Evolutionary conservation across 2,797 vertebrate species (phyloP).

Genomic region (Eleutherodactylus coqui): DNA sequence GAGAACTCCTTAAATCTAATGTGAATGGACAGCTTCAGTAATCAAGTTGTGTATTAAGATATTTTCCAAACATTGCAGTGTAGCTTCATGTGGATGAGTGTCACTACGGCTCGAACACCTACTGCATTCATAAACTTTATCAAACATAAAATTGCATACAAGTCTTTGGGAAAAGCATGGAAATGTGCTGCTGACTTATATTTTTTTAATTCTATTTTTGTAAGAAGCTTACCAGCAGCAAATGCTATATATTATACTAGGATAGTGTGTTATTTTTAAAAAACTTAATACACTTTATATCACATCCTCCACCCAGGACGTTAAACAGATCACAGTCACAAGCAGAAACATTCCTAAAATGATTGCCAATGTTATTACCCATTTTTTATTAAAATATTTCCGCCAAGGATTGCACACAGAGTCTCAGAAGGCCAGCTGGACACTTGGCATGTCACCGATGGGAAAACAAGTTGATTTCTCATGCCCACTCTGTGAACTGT

Average conservation of each 20-base stretch:
- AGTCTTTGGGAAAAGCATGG: neutral
- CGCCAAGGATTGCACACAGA: neutral
- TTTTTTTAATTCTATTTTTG: neutral
- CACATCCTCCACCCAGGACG: neutral
- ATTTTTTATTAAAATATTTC: neutral
- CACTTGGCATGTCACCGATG: slow-evolving; percentile 43
- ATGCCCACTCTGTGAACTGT: slow-evolving; percentile 47
- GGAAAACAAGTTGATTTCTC: slow-evolving; percentile 38
- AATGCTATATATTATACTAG: neutral
- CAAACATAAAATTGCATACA: neutral
- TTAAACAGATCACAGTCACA: neutral
- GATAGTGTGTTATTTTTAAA: neutral
- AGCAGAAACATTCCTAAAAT: neutral
- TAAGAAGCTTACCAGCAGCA: neutral
- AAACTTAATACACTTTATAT: neutral
- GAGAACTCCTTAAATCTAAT: too few species aligned
- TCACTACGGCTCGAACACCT: neutral
- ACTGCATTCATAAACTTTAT: too few species aligned
- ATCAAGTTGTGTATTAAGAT: neutral
- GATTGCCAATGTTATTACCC: neutral
- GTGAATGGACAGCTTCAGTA: too few species aligned
- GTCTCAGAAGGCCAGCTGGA: slow-evolving; percentile 4
- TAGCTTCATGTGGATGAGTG: neutral
- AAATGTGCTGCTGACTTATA: neutral
- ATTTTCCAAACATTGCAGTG: neutral